Evolutionary conservation across 2,797 vertebrate genomes (phyloP).

Genomic region (Pristis pectinata): DNA sequence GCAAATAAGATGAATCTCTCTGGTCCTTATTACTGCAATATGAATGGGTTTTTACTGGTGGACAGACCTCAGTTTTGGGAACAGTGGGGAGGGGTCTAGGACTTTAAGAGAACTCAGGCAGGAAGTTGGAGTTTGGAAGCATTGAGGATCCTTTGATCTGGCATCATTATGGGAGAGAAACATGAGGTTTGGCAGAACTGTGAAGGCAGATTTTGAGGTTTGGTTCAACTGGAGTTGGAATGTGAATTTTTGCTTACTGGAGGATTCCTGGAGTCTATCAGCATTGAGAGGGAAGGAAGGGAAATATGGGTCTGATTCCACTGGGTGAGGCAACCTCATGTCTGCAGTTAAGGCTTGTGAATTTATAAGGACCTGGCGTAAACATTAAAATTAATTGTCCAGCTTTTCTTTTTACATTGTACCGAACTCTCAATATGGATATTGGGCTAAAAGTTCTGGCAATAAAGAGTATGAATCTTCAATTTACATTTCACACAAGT

Average conservation of each 20-base stretch:
- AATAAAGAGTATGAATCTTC: background rate
- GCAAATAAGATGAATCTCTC: background rate
- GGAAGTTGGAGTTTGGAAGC: background rate
- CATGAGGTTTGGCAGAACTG: background rate
- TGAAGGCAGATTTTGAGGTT: background rate
- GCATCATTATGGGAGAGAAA: background rate
- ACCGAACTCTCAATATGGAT: too few relatives aligned
- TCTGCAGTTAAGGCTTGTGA: too few relatives aligned
- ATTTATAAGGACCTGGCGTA: background rate
- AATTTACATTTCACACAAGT: background rate
- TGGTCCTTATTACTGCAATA: background rate
- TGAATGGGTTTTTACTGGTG: background rate
- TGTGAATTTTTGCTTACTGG: background rate
- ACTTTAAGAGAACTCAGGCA: background rate
- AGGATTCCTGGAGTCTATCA: background rate
- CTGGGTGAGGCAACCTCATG: background rate
- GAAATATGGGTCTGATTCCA: background rate
- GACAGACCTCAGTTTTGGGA: background rate
- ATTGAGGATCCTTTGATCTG: background rate
- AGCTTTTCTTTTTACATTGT: too few relatives aligned
- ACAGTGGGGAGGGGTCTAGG: background rate
- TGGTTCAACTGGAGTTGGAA: background rate
- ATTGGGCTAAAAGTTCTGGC: background rate
- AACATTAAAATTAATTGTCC: background rate
- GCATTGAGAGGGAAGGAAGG: background rate